Evolutionary conservation across 2,888 invertebrate genomes (phyloP), one percentile per base, ranked within the genome.

Genomic region (Acronicta alni): DNA sequence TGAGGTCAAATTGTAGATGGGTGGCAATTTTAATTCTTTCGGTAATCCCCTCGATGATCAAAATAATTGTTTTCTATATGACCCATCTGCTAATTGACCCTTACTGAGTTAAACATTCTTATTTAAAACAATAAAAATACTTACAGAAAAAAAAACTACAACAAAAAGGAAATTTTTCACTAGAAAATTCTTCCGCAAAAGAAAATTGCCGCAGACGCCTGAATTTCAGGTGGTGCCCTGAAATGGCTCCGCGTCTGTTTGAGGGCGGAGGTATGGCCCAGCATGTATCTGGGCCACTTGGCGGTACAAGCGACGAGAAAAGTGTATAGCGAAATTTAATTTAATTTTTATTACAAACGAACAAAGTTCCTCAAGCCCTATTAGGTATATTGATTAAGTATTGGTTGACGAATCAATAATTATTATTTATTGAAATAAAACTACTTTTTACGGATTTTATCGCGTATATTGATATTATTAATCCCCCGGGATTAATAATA

Each of bases 241-340:
- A 43, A 77, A 79, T 69, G 72, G 61, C 62, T 59, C 58, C 55
- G 63, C 44, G 51, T 59, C 59, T 56, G 72, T 76, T 76, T 66
- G 65, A 72, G 57, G 64, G 49, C 47, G 52, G 55, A 59, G 45
- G 64, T 62, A 67, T 59, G 67, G 63, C 66, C 47, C 49, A 57
- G 57, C 68, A 68, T 75, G 75, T 76, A 76, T 78, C 61, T 75
- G 68, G 71, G 65, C 23, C 71, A 57, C 37, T 57, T 61, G 71
- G 58, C 57, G n/a, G 76, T 75, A 78, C 52, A 52, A 30, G 4
- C 59, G 45, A 0, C 9, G 3, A 47, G 44, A 70, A 52, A 72
- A 72, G 67, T 65, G 67, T 44, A 44, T 42, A 9, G 18, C 4
- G 1, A 9, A 3, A 0, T n/a, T n/a, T n/a, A n/a, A n/a, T n/a